Percentiles rank a stretch among this genome's conserved stretches.
These are phyloP conservation scores for Lepidocyrtoides sp. DNA, from an alignment of 2,888 invertebrate genomes.

Conservation along the genomic window DNA sequence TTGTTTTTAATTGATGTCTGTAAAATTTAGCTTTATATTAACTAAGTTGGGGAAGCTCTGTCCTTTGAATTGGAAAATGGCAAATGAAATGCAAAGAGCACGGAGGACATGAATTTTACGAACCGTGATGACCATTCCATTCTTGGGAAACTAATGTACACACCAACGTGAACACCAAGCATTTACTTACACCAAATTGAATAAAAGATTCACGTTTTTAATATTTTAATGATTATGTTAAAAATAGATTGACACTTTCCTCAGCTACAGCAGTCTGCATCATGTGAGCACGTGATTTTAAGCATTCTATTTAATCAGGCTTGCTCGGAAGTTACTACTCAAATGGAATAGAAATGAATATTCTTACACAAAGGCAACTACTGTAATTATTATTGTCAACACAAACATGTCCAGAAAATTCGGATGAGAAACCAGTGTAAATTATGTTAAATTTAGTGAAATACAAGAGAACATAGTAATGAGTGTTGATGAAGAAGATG, in stretches of 20 bases:
- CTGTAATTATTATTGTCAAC: too few relatives aligned
- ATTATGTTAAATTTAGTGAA: neutral
- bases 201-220: neutral
- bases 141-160: conserved; percentile 2
- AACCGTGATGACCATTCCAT: neutral
- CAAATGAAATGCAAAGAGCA: neutral
- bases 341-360: neutral
- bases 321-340: conserved; percentile 42
- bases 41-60: conserved; percentile 6
- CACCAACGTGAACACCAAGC: neutral
- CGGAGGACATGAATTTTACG: neutral
- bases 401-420: conserved; percentile 46
- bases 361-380: conserved; percentile 1
- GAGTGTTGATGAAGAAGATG: neutral
- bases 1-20: too few relatives aligned
- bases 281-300: conserved; percentile 31
- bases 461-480: neutral
- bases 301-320: neutral
- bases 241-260: neutral
- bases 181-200: too few relatives aligned
- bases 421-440: neutral
- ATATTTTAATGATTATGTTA: too few relatives aligned
- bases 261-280: neutral
- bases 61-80: neutral
- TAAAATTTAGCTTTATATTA: too few relatives aligned